Conservation (phyloP, 1,140 invertebrate genomes). For the Meloidogyne hapla region DNA sequence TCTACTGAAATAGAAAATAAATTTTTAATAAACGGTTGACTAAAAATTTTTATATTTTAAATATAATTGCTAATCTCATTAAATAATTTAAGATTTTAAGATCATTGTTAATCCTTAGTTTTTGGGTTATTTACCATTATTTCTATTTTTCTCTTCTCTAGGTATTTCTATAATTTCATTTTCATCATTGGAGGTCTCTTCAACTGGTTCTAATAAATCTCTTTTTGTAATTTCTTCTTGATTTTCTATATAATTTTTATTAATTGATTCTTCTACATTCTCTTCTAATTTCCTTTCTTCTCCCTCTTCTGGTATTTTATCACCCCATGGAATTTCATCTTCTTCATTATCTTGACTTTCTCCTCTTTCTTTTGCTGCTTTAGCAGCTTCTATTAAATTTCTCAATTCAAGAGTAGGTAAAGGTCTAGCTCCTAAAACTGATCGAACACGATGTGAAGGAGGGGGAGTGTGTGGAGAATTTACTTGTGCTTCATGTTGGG, state of each 20-base stretch:
- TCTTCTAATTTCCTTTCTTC: not conserved
- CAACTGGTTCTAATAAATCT: not conserved
- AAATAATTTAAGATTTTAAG: too few relatives aligned
- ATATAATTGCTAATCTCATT: too few relatives aligned
- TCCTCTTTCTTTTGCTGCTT: not conserved
- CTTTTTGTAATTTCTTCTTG: not conserved
- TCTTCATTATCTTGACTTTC: constrained; percentile 9
- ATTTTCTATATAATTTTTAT: not conserved
- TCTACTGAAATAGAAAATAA: too few relatives aligned
- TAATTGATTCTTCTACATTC: not conserved
- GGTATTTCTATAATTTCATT: constrained; percentile 7
- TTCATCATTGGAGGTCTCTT: not conserved
- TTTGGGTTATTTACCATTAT: not conserved
- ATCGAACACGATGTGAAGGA: not conserved
- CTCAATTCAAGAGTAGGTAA: not conserved
- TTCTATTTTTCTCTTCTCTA: not conserved
- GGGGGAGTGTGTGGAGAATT: constrained; percentile 16
- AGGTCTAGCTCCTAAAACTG: not conserved
- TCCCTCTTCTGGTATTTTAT: not conserved
- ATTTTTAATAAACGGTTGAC: too few relatives aligned
- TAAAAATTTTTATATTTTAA: too few relatives aligned
- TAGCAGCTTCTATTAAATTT: not conserved
- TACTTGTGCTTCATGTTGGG: not conserved
- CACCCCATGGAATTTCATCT: not conserved
- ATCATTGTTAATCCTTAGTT: too few relatives aligned